Conservation (phyloP, 53 echinoderm and acorn worm species). For the Pentamera pediparva region DNA sequence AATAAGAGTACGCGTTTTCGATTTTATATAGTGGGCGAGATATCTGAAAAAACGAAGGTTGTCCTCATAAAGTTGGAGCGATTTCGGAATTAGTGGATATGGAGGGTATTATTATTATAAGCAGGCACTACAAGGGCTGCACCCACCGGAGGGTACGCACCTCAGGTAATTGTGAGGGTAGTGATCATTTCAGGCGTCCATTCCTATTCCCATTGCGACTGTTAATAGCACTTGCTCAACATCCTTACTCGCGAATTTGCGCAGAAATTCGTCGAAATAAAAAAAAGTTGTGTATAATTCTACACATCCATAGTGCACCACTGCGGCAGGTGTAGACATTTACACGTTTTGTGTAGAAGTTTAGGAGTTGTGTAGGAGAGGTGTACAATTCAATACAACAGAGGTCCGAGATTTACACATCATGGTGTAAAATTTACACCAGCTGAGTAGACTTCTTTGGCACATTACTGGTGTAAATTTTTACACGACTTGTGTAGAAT, state of each 20-base stretch:
- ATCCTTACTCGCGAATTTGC: neutral
- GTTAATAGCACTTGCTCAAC: neutral
- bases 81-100: slow-evolving; percentile 1
- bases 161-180: neutral
- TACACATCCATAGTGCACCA: too few relatives aligned
- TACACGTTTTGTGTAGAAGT: too few relatives aligned
- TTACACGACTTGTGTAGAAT: too few relatives aligned
- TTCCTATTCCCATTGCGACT: neutral
- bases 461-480: too few relatives aligned
- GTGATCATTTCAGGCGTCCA: neutral
- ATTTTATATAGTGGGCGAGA: slow-evolving; percentile 5
- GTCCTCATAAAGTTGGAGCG: neutral
- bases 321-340: too few relatives aligned
- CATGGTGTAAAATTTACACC: too few relatives aligned
- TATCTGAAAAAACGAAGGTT: slow-evolving; percentile 14
- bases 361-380: too few relatives aligned
- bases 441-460: too few relatives aligned
- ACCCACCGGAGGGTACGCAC: slow-evolving; percentile 11
- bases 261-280: neutral
- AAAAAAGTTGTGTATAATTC: too few relatives aligned
- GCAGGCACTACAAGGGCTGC: neutral
- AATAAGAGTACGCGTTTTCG: neutral
- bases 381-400: too few relatives aligned
- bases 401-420: too few relatives aligned
- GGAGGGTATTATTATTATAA: neutral